Conservation (phyloP, 2,797 vertebrate genomes). For the Lepilemur ruficaudatus region DNA sequence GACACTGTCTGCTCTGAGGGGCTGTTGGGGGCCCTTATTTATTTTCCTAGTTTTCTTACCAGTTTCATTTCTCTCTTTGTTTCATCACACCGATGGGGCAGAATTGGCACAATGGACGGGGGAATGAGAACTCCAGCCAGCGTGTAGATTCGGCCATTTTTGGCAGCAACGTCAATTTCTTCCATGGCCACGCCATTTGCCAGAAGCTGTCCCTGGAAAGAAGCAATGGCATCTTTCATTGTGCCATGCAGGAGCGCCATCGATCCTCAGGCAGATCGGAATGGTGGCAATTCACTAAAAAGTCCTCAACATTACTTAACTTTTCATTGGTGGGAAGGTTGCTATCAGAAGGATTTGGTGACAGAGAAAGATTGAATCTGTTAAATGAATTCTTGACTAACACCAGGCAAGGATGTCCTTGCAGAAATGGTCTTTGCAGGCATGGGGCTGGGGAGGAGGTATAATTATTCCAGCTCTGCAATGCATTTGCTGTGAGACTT, state of each 20-base stretch:
- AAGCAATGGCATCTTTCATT: neutral
- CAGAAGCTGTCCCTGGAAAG: conserved; percentile 89
- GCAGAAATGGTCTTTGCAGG: neutral
- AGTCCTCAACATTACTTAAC: rapidly evolving
- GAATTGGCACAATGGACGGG: conserved; percentile 91
- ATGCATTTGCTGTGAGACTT: neutral
- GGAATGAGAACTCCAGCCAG: conserved; percentile 90
- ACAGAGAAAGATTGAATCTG: neutral
- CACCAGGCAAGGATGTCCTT: neutral
- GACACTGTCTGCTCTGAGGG: rapidly evolving
- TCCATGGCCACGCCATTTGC: conserved; percentile 86
- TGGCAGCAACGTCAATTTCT: conserved; percentile 90
- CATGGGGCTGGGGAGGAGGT: neutral
- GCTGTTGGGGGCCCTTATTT: rapidly evolving
- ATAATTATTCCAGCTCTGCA: neutral
- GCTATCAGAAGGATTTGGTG: neutral
- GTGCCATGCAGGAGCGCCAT: neutral
- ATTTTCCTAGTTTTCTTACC: conserved; percentile 75
- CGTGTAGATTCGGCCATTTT: conserved; percentile 92
- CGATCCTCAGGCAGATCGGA: rapidly evolving
- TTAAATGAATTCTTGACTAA: neutral
- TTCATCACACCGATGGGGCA: conserved; percentile 92
- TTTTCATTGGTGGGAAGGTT: neutral
- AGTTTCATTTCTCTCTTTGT: conserved; percentile 73
- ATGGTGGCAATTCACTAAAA: neutral